Conservation (phyloP, 2,113 vertebrate species). For the Jaculus jaculus region DNA sequence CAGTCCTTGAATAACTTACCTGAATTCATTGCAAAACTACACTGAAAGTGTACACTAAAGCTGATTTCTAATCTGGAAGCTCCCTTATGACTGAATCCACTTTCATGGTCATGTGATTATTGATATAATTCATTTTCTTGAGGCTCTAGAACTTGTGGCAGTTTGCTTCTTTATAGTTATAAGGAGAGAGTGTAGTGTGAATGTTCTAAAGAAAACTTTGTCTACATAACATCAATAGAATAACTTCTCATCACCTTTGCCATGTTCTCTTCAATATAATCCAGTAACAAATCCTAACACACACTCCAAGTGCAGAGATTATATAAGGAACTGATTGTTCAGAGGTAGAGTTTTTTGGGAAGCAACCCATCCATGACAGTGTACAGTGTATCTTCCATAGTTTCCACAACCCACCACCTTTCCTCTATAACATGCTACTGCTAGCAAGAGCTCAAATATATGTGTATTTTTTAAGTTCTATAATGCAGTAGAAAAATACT, state of each 20-base stretch:
- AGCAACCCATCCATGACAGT: background rate
- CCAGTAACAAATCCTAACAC: background rate
- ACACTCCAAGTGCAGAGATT: background rate
- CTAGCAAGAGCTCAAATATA: conserved; percentile 1
- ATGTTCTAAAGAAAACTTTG: background rate
- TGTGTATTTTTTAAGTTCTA: background rate
- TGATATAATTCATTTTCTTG: conserved; percentile 31
- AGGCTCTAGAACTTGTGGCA: background rate
- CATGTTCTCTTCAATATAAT: background rate
- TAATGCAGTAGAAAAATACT: background rate
- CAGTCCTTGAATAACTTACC: background rate
- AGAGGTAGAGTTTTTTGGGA: background rate
- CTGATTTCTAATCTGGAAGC: background rate
- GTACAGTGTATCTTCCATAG: background rate
- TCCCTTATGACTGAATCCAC: background rate
- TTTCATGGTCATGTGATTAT: background rate
- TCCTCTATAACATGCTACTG: background rate
- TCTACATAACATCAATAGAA: background rate
- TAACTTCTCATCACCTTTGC: background rate
- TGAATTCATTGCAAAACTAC: background rate
- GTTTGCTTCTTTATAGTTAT: background rate
- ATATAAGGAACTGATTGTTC: background rate
- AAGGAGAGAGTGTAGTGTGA: background rate
- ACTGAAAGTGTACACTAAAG: background rate
- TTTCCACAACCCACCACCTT: background rate